Conservation (phyloP, 2,797 vertebrate species). For the Megalops cyprinoides region DNA sequence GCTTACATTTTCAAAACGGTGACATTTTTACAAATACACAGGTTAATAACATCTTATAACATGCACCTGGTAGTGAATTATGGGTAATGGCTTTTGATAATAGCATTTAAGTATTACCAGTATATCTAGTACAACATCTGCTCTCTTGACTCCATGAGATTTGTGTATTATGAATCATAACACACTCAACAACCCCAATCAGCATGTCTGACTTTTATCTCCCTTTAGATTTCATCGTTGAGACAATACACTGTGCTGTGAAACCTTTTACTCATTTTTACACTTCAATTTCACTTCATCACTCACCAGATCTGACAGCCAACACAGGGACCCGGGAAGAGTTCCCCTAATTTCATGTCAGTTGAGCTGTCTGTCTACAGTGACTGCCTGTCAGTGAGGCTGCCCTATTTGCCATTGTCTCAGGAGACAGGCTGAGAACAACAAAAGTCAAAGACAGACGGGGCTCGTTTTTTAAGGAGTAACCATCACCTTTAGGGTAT, state of each 20-base stretch:
- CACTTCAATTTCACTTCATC: slow-evolving; percentile 5
- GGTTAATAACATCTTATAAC: too few species aligned
- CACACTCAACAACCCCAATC: neutral
- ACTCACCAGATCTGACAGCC: slow-evolving; percentile 11
- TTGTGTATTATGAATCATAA: neutral
- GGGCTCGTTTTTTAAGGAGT: neutral
- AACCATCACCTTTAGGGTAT: neutral
- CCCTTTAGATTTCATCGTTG: neutral
- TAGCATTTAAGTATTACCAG: neutral
- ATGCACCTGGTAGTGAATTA: too few species aligned
- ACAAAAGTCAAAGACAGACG: neutral
- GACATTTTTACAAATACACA: too few species aligned
- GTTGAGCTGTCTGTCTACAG: neutral
- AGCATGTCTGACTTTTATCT: neutral
- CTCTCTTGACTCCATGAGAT: neutral
- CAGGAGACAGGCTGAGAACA: neutral
- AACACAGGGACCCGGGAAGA: neutral
- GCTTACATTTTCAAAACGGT: too few species aligned
- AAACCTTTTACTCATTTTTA: neutral
- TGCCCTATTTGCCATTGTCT: neutral
- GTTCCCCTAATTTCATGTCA: slow-evolving; percentile 17
- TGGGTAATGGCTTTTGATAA: neutral
- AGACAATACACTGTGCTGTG: neutral
- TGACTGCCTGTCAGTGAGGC: slow-evolving; percentile 11
- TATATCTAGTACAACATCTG: neutral